Conservation (phyloP, 2,888 invertebrate species). For the Limnephilus marmoratus region DNA sequence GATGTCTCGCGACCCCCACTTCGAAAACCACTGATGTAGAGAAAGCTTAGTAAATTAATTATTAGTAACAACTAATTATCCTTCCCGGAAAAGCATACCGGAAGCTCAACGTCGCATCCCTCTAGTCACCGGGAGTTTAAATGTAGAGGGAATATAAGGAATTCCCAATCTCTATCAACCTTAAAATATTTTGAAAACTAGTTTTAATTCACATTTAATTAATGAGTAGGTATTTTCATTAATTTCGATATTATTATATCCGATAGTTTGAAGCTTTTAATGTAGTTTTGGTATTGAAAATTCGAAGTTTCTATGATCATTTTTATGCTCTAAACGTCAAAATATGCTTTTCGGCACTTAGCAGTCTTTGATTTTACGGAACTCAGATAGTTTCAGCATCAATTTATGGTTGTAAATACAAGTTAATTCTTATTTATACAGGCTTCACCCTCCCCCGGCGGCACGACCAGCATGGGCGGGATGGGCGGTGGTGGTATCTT, state of each 20-base stretch:
- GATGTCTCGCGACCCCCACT: no score
- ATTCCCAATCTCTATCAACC: background rate
- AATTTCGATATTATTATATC: no score
- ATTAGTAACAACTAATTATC: background rate
- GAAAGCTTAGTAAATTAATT: background rate
- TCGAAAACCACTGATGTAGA: background rate
- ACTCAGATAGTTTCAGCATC: background rate
- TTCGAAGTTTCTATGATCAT: no score
- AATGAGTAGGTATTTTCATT: no score
- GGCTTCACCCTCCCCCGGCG: slow-evolving; percentile 74
- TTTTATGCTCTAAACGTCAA: no score
- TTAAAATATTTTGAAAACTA: background rate
- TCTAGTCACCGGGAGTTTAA: background rate
- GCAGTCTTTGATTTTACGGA: no score
- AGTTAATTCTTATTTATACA: slow-evolving; percentile 67
- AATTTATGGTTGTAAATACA: background rate
- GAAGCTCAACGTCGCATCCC: background rate
- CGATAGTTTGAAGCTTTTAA: no score
- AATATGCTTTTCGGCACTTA: no score
- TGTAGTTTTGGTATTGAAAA: no score
- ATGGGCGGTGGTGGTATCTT: slow-evolving; percentile 65
- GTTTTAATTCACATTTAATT: no score
- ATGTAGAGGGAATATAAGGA: background rate
- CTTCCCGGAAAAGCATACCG: background rate
- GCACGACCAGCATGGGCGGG: slow-evolving; percentile 62